A percentile compares a stretch with the other conserved stretches of the same genome.
Evolutionary conservation across 2,113 vertebrate species (phyloP).

Genomic region (Nansenia antarctica): DNA sequence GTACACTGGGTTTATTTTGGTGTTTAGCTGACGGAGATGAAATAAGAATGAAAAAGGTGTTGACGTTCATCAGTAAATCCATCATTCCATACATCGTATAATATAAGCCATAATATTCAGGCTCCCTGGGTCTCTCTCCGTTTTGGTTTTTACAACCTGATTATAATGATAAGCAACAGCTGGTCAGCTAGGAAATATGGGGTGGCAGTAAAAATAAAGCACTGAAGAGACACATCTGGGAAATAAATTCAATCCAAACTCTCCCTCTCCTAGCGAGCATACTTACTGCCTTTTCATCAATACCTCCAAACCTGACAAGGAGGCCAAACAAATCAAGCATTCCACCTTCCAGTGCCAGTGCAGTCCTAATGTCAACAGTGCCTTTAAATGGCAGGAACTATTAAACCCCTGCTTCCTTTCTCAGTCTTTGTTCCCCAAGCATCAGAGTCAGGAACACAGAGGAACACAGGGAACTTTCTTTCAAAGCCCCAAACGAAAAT

Average conservation of each 20-base stretch:
- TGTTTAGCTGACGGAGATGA: constrained; percentile 6
- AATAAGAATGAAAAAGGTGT: constrained; percentile 12
- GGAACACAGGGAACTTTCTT: constrained; percentile 13
- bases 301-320: constrained; percentile 10
- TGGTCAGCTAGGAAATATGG: constrained; percentile 36
- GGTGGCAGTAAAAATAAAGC: constrained; percentile 5
- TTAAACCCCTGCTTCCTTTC: constrained; percentile 23
- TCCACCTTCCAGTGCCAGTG: not conserved
- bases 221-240: constrained; percentile 9
- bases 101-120: too few species aligned
- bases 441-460: constrained; percentile 14
- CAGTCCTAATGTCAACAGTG: constrained; percentile 4
- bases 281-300: constrained; percentile 22
- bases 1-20: not conserved
- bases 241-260: constrained; percentile 31
- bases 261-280: constrained; percentile 8
- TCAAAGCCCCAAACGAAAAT: constrained; percentile 15
- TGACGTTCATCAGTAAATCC: constrained; percentile 32
- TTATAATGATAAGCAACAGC: constrained; percentile 33
- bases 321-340: not conserved
- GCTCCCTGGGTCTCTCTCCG: not conserved
- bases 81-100: constrained; percentile 8
- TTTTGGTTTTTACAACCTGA: constrained; percentile 39
- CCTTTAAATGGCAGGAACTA: constrained; percentile 31
- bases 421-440: constrained; percentile 13